Evolutionary conservation across 2,113 vertebrate species (phyloP).

Genomic region (Asarcornis scutulata): DNA sequence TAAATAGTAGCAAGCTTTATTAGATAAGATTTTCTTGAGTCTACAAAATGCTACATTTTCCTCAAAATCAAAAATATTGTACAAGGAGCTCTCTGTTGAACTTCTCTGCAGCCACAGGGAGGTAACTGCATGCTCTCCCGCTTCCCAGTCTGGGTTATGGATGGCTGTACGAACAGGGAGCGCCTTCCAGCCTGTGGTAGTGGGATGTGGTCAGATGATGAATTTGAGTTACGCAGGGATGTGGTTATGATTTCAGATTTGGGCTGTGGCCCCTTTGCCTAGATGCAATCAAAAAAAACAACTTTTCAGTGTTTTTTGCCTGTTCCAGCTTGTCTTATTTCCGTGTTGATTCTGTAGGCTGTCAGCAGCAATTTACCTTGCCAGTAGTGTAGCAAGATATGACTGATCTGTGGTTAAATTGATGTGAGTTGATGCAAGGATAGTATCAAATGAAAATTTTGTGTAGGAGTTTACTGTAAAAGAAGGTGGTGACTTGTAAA

Average conservation of each 20-base stretch:
- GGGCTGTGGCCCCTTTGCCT: not conserved
- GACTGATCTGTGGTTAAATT: constrained; percentile 3
- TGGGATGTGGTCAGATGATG: not conserved
- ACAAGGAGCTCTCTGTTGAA: not conserved
- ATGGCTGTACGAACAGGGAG: not conserved
- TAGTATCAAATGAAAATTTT: not conserved
- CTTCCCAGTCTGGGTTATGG: not conserved
- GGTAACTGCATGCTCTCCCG: not conserved
- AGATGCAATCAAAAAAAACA: not conserved
- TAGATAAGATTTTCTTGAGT: not conserved
- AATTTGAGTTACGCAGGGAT: not conserved
- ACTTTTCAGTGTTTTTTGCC: not conserved
- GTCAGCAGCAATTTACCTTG: not conserved
- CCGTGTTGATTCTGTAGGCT: not conserved
- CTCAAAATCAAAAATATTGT: not conserved
- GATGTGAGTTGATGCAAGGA: not conserved
- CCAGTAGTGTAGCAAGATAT: not conserved
- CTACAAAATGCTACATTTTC: fast-evolving
- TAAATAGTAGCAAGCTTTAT: not conserved
- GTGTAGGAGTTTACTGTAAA: constrained; percentile 47
- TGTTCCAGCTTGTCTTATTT: not conserved
- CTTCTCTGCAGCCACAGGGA: not conserved
- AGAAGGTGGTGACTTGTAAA: not conserved
- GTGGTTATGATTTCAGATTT: not conserved
- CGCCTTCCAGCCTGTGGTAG: not conserved